A percentile compares a stretch with the other conserved stretches of the same genome.
Evolutionary conservation across 2,888 invertebrate genomes (phyloP).

Genomic region (Parapristionchus giblindavisi): DNA sequence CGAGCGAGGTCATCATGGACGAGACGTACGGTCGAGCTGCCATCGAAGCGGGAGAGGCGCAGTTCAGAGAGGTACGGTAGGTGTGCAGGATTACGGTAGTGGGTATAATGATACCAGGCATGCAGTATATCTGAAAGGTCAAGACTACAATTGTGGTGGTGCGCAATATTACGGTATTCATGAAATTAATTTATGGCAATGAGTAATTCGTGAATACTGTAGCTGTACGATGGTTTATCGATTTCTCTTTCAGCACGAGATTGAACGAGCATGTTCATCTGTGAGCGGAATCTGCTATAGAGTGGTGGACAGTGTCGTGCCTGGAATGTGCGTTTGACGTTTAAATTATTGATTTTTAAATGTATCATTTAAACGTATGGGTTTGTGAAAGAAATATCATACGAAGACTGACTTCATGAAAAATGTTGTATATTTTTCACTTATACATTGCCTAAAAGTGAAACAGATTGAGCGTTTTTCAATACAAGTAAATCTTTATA

Average conservation of each 20-base stretch:
- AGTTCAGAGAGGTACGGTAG: too few species aligned
- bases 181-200: not conserved
- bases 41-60: not conserved
- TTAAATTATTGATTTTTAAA: too few species aligned
- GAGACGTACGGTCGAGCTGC: conserved; percentile 17
- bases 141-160: not conserved
- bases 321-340: conserved; percentile 13
- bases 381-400: not conserved
- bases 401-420: too few species aligned
- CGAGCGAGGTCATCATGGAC: conserved; percentile 19
- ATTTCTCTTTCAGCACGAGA: conserved; percentile 18
- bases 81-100: too few species aligned
- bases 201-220: not conserved
- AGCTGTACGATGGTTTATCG: not conserved
- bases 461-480: too few species aligned
- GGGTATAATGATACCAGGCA: too few species aligned
- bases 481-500: too few species aligned
- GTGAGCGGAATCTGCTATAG: conserved; percentile 2
- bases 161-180: not conserved
- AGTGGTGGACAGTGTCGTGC: conserved; percentile 30
- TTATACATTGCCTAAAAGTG: too few species aligned
- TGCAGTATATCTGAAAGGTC: too few species aligned
- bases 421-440: too few species aligned
- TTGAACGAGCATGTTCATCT: conserved; percentile 14
- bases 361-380: not conserved